phyloP scores from a whole-genome alignment of 2,797 vertebrate species.

The Gymnoscopelus braueri region DNA sequence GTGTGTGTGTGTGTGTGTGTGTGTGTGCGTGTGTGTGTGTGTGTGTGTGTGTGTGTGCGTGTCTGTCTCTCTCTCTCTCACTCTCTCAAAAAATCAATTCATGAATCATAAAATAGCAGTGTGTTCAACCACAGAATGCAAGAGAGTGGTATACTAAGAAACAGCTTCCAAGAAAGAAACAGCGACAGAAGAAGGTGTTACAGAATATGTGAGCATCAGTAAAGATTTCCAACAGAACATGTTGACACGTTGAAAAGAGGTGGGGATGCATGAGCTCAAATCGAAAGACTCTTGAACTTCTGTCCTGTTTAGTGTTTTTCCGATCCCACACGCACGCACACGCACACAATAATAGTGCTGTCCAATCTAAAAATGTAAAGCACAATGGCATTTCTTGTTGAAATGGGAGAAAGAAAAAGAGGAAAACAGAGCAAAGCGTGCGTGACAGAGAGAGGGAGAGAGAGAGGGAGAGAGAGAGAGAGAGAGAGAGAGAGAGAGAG shows the following conservation, averaged over 20 bases:
- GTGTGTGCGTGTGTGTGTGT: too few relatives aligned
- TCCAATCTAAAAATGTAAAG: constrained; percentile 21
- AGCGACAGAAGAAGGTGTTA: too few relatives aligned
- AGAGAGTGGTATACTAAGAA: too few relatives aligned
- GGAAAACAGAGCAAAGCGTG: neutral
- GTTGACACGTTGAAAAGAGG: too few relatives aligned
- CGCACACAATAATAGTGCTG: neutral
- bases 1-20: too few relatives aligned
- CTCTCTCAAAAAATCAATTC: constrained; percentile 61
- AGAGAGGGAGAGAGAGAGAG: neutral
- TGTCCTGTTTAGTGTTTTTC: constrained; percentile 7
- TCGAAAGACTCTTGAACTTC: constrained; percentile 8
- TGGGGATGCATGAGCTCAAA: neutral
- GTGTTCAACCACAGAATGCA: too few relatives aligned
- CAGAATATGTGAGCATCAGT: constrained; percentile 15
- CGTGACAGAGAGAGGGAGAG: neutral
- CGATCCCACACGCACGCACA: too few relatives aligned
- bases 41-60: too few relatives aligned
- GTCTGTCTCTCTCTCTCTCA: constrained; percentile 14
- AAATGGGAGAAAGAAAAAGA: neutral
- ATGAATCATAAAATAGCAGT: constrained; percentile 46
- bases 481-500: constrained; percentile 7
- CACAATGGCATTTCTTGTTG: neutral
- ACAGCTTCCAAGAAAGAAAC: too few relatives aligned
- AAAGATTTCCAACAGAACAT: neutral